Evolutionary conservation across 2,113 vertebrate genomes (phyloP).

Genomic region (Gnathonemus longibarbis): DNA sequence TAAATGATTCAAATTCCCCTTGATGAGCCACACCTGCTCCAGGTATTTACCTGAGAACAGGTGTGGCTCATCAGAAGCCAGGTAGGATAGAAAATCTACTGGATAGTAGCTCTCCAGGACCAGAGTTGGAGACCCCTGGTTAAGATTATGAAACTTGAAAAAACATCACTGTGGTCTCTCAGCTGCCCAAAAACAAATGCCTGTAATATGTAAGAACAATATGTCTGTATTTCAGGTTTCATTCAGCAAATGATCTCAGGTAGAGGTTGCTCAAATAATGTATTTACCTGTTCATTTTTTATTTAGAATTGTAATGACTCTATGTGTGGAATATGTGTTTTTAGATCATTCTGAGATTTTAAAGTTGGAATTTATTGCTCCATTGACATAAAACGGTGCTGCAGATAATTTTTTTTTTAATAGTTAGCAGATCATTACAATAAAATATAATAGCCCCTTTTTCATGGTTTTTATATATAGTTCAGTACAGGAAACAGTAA

Average conservation of each 20-base stretch:
- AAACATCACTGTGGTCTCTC: not conserved
- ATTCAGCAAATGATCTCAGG: not conserved
- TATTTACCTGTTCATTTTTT: not conserved
- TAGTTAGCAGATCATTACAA: not conserved
- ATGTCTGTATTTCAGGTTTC: not conserved
- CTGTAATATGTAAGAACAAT: not conserved
- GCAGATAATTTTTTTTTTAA: too few species aligned
- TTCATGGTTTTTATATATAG: not conserved
- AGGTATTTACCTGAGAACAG: too few species aligned
- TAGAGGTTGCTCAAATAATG: not conserved
- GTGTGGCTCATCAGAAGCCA: too few species aligned
- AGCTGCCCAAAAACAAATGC: not conserved
- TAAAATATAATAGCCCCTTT: not conserved
- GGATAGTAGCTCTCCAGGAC: too few species aligned
- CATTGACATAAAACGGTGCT: not conserved
- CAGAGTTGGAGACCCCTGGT: too few species aligned
- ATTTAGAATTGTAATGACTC: not conserved
- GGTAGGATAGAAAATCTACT: too few species aligned
- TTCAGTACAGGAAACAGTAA: not conserved
- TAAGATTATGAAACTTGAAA: not conserved
- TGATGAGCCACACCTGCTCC: too few species aligned
- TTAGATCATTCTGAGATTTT: not conserved
- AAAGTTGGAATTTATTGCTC: not conserved
- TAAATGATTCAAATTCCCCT: not conserved
- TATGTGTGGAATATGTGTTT: not conserved